Percentiles rank a stretch among this genome's conserved stretches.
These are phyloP conservation scores for Coptodon bakossiorum DNA, from an alignment of 2,113 vertebrate genomes.

Conservation along the genomic window DNA sequence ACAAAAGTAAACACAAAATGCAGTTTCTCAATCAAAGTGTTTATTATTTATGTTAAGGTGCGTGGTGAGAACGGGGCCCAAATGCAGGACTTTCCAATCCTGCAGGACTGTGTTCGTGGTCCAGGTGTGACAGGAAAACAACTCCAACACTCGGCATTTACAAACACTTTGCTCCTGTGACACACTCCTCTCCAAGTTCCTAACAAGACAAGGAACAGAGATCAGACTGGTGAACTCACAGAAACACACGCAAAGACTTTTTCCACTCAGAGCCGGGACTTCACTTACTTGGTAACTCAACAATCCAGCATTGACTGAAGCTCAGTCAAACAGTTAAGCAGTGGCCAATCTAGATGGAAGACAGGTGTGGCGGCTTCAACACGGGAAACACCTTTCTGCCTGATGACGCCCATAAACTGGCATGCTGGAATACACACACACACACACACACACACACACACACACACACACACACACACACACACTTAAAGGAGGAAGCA, in stretches of 20 bases:
- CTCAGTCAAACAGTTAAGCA: background rate
- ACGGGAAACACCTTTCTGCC: rapidly evolving
- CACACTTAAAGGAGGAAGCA: background rate
- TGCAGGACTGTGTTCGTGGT: rapidly evolving
- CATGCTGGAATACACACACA: background rate
- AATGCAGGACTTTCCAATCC: background rate
- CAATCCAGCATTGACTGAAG: background rate
- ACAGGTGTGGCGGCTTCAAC: background rate
- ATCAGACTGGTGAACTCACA: background rate
- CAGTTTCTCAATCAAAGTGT: too few species aligned
- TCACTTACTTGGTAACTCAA: background rate
- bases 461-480: too few species aligned
- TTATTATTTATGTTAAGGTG: too few species aligned
- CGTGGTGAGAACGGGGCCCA: too few species aligned
- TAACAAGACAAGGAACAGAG: background rate
- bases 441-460: too few species aligned
- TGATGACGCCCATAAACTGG: rapidly evolving
- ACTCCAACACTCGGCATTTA: background rate
- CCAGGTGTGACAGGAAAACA: background rate
- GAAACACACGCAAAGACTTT: rapidly evolving
- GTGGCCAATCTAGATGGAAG: rapidly evolving
- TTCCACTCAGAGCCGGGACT: background rate
- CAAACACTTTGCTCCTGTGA: too few species aligned
- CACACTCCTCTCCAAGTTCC: too few species aligned
- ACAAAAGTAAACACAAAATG: too few species aligned